Evolutionary conservation across 2,797 vertebrate species (phyloP).

Genomic region (Anguilla obscura): DNA sequence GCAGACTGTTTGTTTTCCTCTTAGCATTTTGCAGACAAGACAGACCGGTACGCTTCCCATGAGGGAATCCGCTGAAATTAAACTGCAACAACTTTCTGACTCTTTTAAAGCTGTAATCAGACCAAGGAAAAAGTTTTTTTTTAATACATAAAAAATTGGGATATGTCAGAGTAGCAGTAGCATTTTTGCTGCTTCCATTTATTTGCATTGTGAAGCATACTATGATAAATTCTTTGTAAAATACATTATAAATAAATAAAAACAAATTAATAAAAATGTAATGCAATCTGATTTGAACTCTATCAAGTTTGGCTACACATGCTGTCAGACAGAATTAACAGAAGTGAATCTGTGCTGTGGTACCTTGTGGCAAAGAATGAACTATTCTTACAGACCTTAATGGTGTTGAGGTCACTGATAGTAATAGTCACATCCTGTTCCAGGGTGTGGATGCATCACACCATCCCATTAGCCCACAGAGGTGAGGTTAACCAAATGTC

Average conservation of each 20-base stretch:
- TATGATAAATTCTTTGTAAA: too few species aligned
- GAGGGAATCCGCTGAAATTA: background rate
- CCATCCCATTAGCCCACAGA: background rate
- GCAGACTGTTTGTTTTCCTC: background rate
- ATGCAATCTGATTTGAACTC: too few species aligned
- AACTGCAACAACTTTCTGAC: background rate
- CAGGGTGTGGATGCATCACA: background rate
- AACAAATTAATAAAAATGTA: too few species aligned
- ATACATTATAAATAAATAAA: too few species aligned
- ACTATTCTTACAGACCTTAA: background rate
- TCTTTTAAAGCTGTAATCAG: background rate
- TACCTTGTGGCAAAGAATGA: background rate
- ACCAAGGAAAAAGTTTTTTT: background rate
- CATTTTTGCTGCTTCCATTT: too few species aligned
- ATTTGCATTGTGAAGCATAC: too few species aligned
- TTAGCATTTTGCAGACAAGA: background rate
- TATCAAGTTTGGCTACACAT: background rate
- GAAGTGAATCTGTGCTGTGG: background rate
- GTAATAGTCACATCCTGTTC: background rate
- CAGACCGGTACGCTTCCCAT: conserved; percentile 4
- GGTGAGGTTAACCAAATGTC: background rate
- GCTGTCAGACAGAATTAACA: background rate
- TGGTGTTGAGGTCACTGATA: background rate
- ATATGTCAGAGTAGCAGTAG: background rate
- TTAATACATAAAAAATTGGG: background rate